Evolutionary conservation across 2,797 vertebrate genomes (phyloP), one percentile per base, ranked within the genome.

Genomic region (Lagodon rhomboides): DNA sequence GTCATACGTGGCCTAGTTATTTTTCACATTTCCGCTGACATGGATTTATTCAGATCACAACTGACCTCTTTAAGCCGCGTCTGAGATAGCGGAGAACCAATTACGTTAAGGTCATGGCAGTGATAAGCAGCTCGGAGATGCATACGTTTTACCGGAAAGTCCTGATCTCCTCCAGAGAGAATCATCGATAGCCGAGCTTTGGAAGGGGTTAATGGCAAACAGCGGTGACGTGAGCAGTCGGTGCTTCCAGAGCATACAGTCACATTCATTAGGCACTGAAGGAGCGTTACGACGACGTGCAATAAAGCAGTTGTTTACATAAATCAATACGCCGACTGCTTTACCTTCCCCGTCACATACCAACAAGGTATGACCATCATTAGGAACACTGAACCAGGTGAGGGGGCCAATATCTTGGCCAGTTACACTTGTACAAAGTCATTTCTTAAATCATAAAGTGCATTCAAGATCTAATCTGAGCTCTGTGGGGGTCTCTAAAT

Each of bases 301-400:
- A 27, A 38, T 38, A 53, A 75, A 73, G 63, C 16, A 25, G 63
- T 30, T 64, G 1, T 81, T 84, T 68, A 44, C 82, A 90, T 80
- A 68, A 83, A 90, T 85, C 80, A 77, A 77, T 91, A 80, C 18
- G 22, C 13, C 11, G 4, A 5, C 60, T 73, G 38, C 25, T 85
- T 66, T 59, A 46, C 51, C 30, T 68, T 62, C 50, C 55, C 43
- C 17, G 23, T 75, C 27, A 68, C 41, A 66, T 23, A 46, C 53
- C 49, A 75, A 61, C 22, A 27, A 66, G 30, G 7, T 55, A 15
- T 50, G 72, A 46, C 4, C 3, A 46, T 22, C 20, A 43, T 41
- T 56, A 23, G 53, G 1, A n/a, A 38, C n/a, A 53, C 20, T 54
- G 34, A 72, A 61, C 11, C 68, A 41, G 16, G 6, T 64, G 3